Conservation (phyloP, 2,888 invertebrate species). For the Erannis defoliaria region DNA sequence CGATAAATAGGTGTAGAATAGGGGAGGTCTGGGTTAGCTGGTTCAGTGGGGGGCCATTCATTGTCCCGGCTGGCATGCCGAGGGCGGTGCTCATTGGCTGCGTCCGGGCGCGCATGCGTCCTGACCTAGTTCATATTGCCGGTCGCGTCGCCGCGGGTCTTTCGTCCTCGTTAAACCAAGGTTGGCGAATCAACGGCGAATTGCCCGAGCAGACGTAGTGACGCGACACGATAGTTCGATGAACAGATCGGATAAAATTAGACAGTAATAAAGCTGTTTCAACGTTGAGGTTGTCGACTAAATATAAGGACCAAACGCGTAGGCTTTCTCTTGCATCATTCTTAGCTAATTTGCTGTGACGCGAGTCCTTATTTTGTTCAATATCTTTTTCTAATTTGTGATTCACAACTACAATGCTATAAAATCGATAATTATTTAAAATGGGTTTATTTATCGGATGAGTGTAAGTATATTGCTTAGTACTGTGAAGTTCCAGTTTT, state of each 20-base stretch:
- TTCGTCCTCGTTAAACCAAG: slow-evolving; percentile 79
- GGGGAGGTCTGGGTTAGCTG: slow-evolving; percentile 70
- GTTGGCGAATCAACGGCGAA: slow-evolving; percentile 79
- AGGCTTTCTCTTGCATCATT: background rate
- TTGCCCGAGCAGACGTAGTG: slow-evolving; percentile 76
- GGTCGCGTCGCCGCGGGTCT: slow-evolving; percentile 54
- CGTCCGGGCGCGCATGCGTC: slow-evolving; percentile 83
- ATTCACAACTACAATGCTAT: no score
- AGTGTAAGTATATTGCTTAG: no score
- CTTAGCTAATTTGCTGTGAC: background rate
- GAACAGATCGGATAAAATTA: slow-evolving; percentile 58
- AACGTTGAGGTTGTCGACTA: slow-evolving; percentile 8
- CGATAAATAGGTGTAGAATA: slow-evolving; percentile 56
- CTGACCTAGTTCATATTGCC: slow-evolving; percentile 83
- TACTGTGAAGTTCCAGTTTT: background rate
- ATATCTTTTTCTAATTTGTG: background rate
- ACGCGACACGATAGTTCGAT: slow-evolving; percentile 67
- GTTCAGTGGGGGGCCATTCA: slow-evolving; percentile 76
- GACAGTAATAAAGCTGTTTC: slow-evolving; percentile 47
- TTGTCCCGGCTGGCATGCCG: slow-evolving; percentile 67
- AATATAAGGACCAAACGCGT: slow-evolving; percentile 1
- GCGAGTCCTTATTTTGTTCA: no score
- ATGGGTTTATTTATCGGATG: no score
- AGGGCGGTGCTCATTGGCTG: slow-evolving; percentile 82
- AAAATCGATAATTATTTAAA: background rate